A percentile compares a stretch with the other conserved stretches of the same genome.
Conservation (phyloP, 1,140 invertebrate genomes). For the Psix sp. region DNA sequence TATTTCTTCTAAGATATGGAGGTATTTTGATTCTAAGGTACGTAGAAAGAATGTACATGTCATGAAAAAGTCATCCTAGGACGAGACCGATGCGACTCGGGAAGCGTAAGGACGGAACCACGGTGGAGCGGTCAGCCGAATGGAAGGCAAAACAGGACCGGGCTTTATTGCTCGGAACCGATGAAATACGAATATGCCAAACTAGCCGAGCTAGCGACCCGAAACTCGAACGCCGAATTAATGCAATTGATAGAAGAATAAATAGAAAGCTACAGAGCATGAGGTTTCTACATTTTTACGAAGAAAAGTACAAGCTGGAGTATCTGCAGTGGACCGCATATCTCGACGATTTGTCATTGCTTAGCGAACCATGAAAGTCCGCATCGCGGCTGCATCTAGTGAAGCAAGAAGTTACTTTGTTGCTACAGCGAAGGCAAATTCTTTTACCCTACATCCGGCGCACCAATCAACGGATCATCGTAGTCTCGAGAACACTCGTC, state of each 20-base stretch:
- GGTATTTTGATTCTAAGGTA: no score
- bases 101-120: conserved; percentile 63
- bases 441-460: no score
- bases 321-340: no score
- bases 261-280: conserved; percentile 6
- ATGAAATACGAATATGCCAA: conserved; percentile 65
- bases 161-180: conserved; percentile 71
- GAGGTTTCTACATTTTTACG: not conserved
- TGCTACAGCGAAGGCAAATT: no score
- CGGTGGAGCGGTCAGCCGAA: conserved; percentile 64
- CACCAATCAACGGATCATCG: no score
- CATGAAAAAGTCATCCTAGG: conserved; percentile 5
- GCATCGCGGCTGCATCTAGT: no score
- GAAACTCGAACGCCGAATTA: conserved; percentile 42
- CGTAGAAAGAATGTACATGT: conserved; percentile 21
- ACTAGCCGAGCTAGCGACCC: conserved; percentile 35
- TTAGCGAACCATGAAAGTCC: no score
- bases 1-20: no score
- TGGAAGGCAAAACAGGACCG: conserved; percentile 68
- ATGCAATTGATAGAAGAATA: conserved; percentile 41
- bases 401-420: no score
- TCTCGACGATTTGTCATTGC: no score
- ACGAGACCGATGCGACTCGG: conserved; percentile 30
- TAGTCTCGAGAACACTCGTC: no score
- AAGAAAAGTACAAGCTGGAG: not conserved